These are phyloP conservation scores for Axea sp. DNA, from an alignment of 2,888 invertebrate species.

Conservation along the genomic window DNA sequence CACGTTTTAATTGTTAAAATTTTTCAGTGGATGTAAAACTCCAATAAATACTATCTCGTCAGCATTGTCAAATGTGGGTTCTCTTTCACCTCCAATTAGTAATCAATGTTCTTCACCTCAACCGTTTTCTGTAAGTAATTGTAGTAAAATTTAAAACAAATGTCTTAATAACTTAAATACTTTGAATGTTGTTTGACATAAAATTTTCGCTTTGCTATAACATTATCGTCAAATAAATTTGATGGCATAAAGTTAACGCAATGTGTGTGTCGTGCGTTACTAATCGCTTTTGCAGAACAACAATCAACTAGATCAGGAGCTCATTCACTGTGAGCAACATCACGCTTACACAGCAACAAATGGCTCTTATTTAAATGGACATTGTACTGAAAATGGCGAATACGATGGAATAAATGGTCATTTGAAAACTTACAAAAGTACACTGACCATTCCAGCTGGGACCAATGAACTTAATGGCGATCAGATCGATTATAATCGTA, in stretches of 20 bases:
- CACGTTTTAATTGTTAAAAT: no score
- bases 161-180: conserved; percentile 16
- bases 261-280: conserved; percentile 71
- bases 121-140: conserved; percentile 85
- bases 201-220: conserved; percentile 53
- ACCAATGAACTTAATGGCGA: conserved; percentile 66
- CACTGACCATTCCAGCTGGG: conserved; percentile 75
- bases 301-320: conserved; percentile 68
- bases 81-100: conserved; percentile 83
- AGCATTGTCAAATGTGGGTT: conserved; percentile 82
- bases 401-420: conserved; percentile 66
- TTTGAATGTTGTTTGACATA: conserved; percentile 48
- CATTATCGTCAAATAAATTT: conserved; percentile 31
- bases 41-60: conserved; percentile 88
- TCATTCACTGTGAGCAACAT: conserved; percentile 38
- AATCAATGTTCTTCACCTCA: conserved; percentile 82
- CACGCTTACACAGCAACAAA: conserved; percentile 49
- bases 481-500: conserved; percentile 65
- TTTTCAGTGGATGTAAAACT: conserved; percentile 84
- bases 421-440: conserved; percentile 77
- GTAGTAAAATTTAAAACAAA: background rate
- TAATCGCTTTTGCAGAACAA: conserved; percentile 77
- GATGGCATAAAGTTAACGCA: conserved; percentile 54
- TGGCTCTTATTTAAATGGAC: conserved; percentile 62
- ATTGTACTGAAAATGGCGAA: conserved; percentile 62